phyloP scores from a whole-genome alignment of 2,888 invertebrate genomes.

The Ochlodes sylvanus region DNA sequence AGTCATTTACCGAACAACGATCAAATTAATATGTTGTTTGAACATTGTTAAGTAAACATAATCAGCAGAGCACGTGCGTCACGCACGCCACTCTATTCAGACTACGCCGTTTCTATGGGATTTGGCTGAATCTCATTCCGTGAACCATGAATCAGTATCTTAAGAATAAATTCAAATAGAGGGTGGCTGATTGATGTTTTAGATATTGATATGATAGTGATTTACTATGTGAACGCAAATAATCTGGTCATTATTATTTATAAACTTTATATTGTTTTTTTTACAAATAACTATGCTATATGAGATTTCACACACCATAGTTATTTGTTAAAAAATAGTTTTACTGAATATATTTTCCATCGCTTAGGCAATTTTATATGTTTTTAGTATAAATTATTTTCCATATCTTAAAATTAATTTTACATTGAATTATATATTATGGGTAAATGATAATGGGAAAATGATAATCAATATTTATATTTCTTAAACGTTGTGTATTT shows the following conservation, averaged over 20 bases:
- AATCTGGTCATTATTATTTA: constrained; percentile 55
- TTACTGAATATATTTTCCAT: too few relatives aligned
- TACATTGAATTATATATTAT: too few relatives aligned
- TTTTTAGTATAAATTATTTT: too few relatives aligned
- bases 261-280: background rate
- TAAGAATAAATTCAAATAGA: constrained; percentile 80
- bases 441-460: too few relatives aligned
- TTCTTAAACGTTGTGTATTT: too few relatives aligned
- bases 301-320: too few relatives aligned
- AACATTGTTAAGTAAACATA: constrained; percentile 82
- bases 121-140: constrained; percentile 77
- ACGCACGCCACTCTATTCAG: constrained; percentile 72
- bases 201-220: constrained; percentile 81
- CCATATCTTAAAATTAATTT: too few relatives aligned
- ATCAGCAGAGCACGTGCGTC: constrained; percentile 74
- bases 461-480: too few relatives aligned
- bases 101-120: constrained; percentile 66
- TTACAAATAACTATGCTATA: background rate
- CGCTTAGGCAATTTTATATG: too few relatives aligned
- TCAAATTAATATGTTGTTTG: constrained; percentile 85
- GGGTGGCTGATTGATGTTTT: constrained; percentile 77
- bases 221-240: constrained; percentile 77
- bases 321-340: too few relatives aligned
- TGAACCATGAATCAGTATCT: constrained; percentile 71
- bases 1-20: constrained; percentile 76